Percentiles rank a stretch among this genome's conserved stretches.
These are phyloP conservation scores for Platyrinchus mystaceus DNA, from an alignment of 2,797 vertebrate species.

Conservation along the genomic window DNA sequence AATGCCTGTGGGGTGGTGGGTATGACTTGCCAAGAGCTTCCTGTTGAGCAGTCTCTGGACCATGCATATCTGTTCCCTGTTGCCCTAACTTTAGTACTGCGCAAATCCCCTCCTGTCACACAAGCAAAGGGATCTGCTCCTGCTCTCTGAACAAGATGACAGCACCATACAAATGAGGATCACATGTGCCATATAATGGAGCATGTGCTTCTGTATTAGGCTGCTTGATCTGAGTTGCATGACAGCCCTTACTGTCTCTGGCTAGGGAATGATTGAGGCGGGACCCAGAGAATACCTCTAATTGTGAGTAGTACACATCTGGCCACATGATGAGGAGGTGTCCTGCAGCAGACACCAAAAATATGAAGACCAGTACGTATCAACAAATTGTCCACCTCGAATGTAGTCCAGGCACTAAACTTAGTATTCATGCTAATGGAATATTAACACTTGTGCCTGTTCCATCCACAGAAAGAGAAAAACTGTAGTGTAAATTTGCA, in stretches of 20 bases:
- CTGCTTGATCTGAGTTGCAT: neutral
- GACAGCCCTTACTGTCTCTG: neutral
- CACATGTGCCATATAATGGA: neutral
- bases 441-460: neutral
- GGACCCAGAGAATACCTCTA: neutral
- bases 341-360: neutral
- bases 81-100: neutral
- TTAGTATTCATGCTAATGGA: neutral
- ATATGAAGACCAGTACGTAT: neutral
- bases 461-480: neutral
- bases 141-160: neutral
- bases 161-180: neutral
- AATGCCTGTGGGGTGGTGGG: neutral
- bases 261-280: neutral
- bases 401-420: neutral
- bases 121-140: accelerated
- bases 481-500: neutral
- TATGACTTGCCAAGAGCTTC: neutral
- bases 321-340: neutral
- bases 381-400: neutral
- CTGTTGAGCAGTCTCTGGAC: neutral
- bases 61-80: neutral
- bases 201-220: neutral
- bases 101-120: neutral
- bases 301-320: neutral